Evolutionary conservation across 1,140 invertebrate genomes (phyloP).

Genomic region (Cydia amplana): DNA sequence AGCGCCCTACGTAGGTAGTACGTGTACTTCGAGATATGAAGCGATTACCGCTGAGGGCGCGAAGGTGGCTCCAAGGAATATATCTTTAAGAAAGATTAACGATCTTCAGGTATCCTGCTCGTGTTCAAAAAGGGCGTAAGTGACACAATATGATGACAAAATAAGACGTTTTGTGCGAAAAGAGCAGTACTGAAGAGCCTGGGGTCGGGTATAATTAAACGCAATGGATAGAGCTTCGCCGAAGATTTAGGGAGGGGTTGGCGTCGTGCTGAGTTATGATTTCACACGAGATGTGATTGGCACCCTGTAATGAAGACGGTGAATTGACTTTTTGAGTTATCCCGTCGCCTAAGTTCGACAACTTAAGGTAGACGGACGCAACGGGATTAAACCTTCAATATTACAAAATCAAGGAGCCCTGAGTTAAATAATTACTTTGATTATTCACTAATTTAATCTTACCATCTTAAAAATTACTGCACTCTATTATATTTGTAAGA

Average conservation of each 20-base stretch:
- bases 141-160: not conserved
- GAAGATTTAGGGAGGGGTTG: slow-evolving; percentile 68
- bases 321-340: slow-evolving; percentile 48
- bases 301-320: slow-evolving; percentile 61
- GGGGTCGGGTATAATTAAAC: slow-evolving; percentile 76
- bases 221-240: slow-evolving; percentile 71
- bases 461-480: no score
- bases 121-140: not conserved
- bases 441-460: no score
- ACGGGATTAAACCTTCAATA: no score
- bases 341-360: not conserved
- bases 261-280: slow-evolving; percentile 76
- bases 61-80: slow-evolving; percentile 63
- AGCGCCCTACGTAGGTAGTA: slow-evolving; percentile 40
- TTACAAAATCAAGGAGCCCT: no score
- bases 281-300: slow-evolving; percentile 70
- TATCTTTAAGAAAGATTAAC: slow-evolving; percentile 79
- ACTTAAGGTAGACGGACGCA: not conserved
- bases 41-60: slow-evolving; percentile 62
- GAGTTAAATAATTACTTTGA: no score
- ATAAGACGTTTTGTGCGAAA: not conserved
- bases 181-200: slow-evolving; percentile 44
- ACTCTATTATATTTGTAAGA: no score
- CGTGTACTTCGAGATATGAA: slow-evolving; percentile 51
- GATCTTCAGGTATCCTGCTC: slow-evolving; percentile 61